These are phyloP conservation scores for Musca domestica DNA, from an alignment of 1,140 invertebrate genomes.

Conservation along the genomic window DNA sequence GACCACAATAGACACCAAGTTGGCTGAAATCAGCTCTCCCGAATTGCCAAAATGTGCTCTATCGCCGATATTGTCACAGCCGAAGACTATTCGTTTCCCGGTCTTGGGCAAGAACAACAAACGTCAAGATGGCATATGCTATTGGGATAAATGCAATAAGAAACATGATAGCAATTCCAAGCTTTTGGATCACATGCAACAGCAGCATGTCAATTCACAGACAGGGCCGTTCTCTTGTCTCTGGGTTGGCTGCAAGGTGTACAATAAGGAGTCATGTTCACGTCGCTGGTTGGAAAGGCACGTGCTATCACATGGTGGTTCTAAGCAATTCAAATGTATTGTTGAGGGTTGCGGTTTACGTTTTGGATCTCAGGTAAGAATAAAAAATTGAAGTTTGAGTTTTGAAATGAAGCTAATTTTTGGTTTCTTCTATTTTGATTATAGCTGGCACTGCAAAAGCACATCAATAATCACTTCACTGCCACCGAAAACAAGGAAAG, in stretches of 20 bases:
- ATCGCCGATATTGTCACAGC: conserved; percentile 71
- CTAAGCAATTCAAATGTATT: conserved; percentile 93
- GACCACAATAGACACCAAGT: conserved; percentile 37
- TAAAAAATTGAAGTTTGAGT: not conserved
- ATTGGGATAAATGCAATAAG: conserved; percentile 81
- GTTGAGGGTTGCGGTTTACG: conserved; percentile 87
- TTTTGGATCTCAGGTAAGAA: conserved; percentile 83
- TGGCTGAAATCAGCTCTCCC: conserved; percentile 38
- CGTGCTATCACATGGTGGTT: conserved; percentile 86
- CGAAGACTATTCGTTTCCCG: conserved; percentile 76
- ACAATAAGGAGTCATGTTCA: conserved; percentile 85
- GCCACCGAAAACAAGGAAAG: conserved; percentile 61
- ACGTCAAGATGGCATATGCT: conserved; percentile 64
- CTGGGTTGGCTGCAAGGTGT: conserved; percentile 94
- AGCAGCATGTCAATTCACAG: conserved; percentile 83
- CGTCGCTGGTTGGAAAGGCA: conserved; percentile 90
- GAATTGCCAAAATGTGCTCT: conserved; percentile 53
- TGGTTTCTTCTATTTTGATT: conserved; percentile 40
- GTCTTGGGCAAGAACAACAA: conserved; percentile 54
- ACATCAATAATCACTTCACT: conserved; percentile 92
- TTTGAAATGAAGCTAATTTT: not conserved
- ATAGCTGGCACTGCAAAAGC: conserved; percentile 81
- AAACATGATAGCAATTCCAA: conserved; percentile 74
- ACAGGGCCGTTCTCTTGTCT: conserved; percentile 82
- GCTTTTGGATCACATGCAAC: conserved; percentile 87